Evolutionary conservation across 1,140 invertebrate species (phyloP).

Genomic region (Trissolcus basalis): DNA sequence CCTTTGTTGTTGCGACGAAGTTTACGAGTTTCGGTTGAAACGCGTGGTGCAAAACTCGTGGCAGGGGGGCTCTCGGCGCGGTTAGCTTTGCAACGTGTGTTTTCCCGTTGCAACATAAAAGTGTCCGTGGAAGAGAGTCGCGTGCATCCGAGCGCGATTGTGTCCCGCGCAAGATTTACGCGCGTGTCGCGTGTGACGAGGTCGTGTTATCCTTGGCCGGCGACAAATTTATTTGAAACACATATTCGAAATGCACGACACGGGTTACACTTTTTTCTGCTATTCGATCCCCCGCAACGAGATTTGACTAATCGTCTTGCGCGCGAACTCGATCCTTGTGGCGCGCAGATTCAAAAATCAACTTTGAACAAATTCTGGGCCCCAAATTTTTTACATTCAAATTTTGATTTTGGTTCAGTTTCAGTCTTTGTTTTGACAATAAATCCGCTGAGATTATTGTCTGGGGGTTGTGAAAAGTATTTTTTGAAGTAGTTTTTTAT

Average conservation of each 20-base stretch:
- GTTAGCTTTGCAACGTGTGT: conserved; percentile 15
- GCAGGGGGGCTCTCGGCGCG: not conserved
- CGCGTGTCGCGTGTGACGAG: conserved; percentile 2
- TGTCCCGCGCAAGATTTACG: not conserved
- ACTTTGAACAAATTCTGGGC: no score
- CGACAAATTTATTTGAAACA: conserved; percentile 28
- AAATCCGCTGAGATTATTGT: no score
- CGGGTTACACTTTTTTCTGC: conserved; percentile 18
- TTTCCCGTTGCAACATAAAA: conserved; percentile 35
- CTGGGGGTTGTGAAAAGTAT: no score
- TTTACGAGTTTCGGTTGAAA: conserved; percentile 9
- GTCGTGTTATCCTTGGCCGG: not conserved
- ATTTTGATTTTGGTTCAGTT: no score
- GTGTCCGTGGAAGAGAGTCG: not conserved
- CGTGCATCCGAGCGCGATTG: conserved; percentile 3
- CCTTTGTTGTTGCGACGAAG: conserved; percentile 14
- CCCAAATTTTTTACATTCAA: no score
- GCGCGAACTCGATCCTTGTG: not conserved
- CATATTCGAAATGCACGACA: conserved; percentile 37
- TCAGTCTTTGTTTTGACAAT: no score
- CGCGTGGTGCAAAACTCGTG: conserved; percentile 29
- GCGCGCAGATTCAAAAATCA: conserved; percentile 11
- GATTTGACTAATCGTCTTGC: conserved; percentile 17
- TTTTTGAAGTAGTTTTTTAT: no score
- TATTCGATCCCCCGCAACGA: conserved; percentile 15